A percentile compares a stretch with the other conserved stretches of the same genome.
phyloP scores from a whole-genome alignment of 2,888 invertebrate species.

The Pelosia muscerda region DNA sequence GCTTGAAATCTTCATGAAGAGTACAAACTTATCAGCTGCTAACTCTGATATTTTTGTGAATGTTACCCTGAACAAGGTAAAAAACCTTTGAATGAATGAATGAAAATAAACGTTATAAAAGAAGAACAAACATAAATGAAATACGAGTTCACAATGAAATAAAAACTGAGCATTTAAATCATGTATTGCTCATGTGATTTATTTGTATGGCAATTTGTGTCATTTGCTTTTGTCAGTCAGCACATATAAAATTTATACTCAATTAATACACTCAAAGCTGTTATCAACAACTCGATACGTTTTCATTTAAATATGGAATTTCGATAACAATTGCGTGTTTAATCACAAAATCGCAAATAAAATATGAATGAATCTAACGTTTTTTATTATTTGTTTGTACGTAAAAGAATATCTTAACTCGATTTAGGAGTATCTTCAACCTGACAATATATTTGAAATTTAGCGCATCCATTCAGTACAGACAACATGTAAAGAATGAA shows the following conservation, averaged over 20 bases:
- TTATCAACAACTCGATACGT: conserved; percentile 13
- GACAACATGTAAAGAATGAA: too few species aligned
- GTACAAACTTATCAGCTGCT: conserved; percentile 19
- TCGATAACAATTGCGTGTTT: not conserved
- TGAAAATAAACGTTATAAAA: too few species aligned
- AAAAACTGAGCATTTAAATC: not conserved
- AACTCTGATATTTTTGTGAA: conserved; percentile 19
- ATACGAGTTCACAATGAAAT: not conserved
- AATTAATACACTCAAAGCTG: conserved; percentile 35
- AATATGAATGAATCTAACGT: too few species aligned
- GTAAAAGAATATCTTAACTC: too few species aligned
- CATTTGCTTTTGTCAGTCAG: conserved; percentile 28
- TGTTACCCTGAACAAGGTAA: too few species aligned
- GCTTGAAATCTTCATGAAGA: conserved; percentile 30
- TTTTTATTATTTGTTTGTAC: too few species aligned
- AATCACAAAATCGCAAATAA: not conserved
- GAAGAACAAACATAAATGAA: not conserved
- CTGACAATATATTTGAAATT: too few species aligned
- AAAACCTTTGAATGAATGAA: too few species aligned
- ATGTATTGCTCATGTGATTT: not conserved
- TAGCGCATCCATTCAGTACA: too few species aligned
- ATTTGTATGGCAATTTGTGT: conserved; percentile 29
- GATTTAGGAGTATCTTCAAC: too few species aligned
- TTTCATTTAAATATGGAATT: not conserved
- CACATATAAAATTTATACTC: conserved; percentile 38